Evolutionary conservation across 2,113 vertebrate species (phyloP).

Genomic region (Phyllostomus discolor): DNA sequence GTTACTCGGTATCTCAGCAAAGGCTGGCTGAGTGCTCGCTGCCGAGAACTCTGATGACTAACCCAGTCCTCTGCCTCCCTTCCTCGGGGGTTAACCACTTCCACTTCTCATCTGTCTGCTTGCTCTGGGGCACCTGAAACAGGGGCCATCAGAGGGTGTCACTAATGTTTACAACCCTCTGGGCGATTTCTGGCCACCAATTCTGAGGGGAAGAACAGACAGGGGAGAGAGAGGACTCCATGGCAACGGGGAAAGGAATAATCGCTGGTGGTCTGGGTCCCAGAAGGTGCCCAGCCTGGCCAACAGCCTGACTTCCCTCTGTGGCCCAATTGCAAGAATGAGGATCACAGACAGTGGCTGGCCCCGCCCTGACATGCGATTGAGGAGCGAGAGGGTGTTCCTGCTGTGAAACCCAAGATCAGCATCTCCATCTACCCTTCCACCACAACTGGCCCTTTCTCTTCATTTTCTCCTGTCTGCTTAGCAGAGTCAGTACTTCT

Average conservation of each 20-base stretch:
- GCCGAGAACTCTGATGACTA: neutral
- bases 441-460: neutral
- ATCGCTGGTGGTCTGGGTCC: neutral
- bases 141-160: neutral
- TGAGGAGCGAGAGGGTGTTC: neutral
- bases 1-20: neutral
- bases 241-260: neutral
- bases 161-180: neutral
- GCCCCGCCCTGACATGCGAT: neutral
- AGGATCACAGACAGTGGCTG: neutral
- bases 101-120: neutral
- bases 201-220: neutral
- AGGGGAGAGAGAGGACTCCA: neutral
- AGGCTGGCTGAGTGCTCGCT: neutral
- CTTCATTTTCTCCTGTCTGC: neutral
- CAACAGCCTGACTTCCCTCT: neutral
- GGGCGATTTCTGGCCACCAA: neutral
- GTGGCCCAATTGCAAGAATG: neutral
- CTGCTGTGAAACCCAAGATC: neutral
- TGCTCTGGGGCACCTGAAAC: neutral
- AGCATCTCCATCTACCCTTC: neutral
- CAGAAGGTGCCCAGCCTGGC: neutral
- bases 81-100: neutral
- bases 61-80: neutral
- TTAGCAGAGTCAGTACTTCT: neutral